Evolutionary conservation across 92 coral and sea anemone genomes (phyloP), one percentile per base, ranked within the genome.

Genomic region (Metridium senile): DNA sequence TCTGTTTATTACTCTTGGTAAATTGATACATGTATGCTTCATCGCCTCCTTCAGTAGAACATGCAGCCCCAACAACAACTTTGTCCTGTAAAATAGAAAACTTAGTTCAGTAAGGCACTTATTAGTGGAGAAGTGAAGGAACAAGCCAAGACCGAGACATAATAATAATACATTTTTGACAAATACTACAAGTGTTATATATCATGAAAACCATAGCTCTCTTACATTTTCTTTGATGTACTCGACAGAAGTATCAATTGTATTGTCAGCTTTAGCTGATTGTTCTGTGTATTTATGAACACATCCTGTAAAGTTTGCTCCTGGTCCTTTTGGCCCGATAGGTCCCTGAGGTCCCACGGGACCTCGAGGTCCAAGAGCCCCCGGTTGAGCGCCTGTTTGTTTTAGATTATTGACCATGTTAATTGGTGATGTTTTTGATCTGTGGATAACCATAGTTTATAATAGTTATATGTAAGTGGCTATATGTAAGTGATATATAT

Each of bases 361-460:
- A 11, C 74, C 74, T 26, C 32, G 74, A 7, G 26, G 61, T 3
- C 74, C 74, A 3, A 39, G 58, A 49, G 34, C 9, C 10, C 74
- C 62, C 49, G 30, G 58, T 19, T 46, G 54, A 34, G 54, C 74
- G 33, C 53, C 35, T 17, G 25, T 23, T 33, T 27, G 49, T 45
- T 49, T 28, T 22, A 49, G 22, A n/a, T 9, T 27, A 26, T 70
- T 26, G 33, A 26, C 34, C 23, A 30, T 9, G 18, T 56, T n/a
- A n/a, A n/a, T n/a, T 22, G 8, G 58, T 70, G 39, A 70, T 70
- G 20, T 26, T 16, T 11, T 70, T 45, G 62, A 70, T 70, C 74
- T 70, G 17, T 7, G 51, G 51, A 45, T 45, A 53, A 70, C n/a
- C 45, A 49, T 4, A 25, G 27, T 26, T 1, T 17, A 25, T 11